These are phyloP conservation scores for Pseudopipra pipra DNA, from an alignment of 2,113 vertebrate species.

Conservation along the genomic window DNA sequence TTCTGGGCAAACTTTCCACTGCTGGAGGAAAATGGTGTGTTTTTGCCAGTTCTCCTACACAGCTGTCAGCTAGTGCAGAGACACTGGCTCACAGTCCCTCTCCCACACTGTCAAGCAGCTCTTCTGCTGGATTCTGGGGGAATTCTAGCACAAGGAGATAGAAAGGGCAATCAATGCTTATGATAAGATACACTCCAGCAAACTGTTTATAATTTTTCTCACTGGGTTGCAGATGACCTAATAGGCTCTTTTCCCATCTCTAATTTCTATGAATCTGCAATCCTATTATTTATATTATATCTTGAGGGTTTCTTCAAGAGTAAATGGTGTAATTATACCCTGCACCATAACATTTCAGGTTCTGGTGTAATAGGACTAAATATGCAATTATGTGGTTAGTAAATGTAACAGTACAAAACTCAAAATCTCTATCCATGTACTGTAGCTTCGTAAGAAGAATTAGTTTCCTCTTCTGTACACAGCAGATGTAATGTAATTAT, in stretches of 20 bases:
- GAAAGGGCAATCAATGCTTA: slow-evolving; percentile 6
- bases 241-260: slow-evolving; percentile 56
- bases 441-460: not conserved
- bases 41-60: not conserved
- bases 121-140: not conserved
- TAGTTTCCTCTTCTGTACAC: slow-evolving; percentile 13
- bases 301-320: slow-evolving; percentile 52
- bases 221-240: slow-evolving; percentile 38
- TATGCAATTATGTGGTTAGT: slow-evolving; percentile 31
- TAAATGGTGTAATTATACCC: slow-evolving; percentile 56
- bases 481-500: slow-evolving; percentile 67
- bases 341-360: slow-evolving; percentile 18
- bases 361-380: not conserved
- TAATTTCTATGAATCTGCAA: slow-evolving; percentile 63
- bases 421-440: not conserved
- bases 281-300: slow-evolving; percentile 62
- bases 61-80: not conserved
- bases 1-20: not conserved
- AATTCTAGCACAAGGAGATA: not conserved
- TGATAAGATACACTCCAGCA: slow-evolving; percentile 30
- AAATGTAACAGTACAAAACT: slow-evolving; percentile 21
- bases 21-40: rapidly evolving
- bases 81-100: not conserved
- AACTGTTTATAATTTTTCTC: slow-evolving; percentile 39
- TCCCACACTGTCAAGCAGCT: not conserved